Base-by-base conservation (phyloP, 2,113 vertebrate genomes). In the Chaenocephalus aceratus region DNA sequence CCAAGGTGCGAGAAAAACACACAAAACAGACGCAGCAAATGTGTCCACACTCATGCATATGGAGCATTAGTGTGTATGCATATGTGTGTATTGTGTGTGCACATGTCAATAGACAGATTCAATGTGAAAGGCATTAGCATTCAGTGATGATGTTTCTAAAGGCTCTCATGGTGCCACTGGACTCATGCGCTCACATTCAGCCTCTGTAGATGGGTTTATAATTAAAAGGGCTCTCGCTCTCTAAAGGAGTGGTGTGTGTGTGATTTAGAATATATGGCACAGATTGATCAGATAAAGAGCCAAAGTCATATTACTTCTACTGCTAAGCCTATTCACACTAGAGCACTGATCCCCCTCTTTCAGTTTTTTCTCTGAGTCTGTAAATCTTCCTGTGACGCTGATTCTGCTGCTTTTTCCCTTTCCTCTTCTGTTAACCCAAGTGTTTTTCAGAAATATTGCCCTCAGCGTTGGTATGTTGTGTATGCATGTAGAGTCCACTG, bases 41-140 rank as follows among this genome's bases (percentile, higher is more conserved):
- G 84, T 91, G 77, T 79, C 67, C 70, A 3, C 76, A 79, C 86
- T 89, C 91, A 92, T 94, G 90, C 91, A 93, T 94, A 92, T 94
- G 90, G 86, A 91, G 88, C 69, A 72, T 66, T 53, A 75, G 66
- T 67, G 58, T 36, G 16, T 49, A 18, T 66, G 56, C 61, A 54
- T 26, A 53, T 64, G 56, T 66, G 21, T 59, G 16, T 45, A 5
- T 44, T 11, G 12, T 34, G 69, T 12, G 30, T 62, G 54, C 56
- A n/a, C 45, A 18, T 77, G 63, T 80, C 51, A 80, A 75, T 74
- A 67, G 80, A 69, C 67, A 71, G 52, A 73, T 75, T 85, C 65
- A 69, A 71, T 83, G 64, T 80, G 79, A 88, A 81, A 75, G 0
- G 4, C 90, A 89, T 91, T 87, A 90, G 90, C 79, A 90, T 89